Evolutionary conservation across 2,797 vertebrate species (phyloP).

Genomic region (Martes flavigula): DNA sequence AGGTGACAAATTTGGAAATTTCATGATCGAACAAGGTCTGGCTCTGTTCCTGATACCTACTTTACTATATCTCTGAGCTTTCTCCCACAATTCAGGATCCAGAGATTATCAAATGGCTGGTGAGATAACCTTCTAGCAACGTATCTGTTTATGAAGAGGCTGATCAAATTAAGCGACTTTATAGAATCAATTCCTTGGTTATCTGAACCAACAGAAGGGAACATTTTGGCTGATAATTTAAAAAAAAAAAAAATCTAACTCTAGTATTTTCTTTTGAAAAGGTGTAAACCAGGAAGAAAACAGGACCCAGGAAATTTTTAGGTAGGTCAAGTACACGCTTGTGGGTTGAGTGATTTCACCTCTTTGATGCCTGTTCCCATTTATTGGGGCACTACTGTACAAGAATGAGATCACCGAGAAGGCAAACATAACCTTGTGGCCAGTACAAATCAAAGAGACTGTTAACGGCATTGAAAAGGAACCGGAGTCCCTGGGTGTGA

Average conservation of each 20-base stretch:
- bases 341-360: not conserved
- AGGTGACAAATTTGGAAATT: not conserved
- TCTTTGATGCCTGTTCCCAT: not conserved
- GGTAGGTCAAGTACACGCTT: not conserved
- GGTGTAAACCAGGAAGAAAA: not conserved
- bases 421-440: constrained; percentile 31
- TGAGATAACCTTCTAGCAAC: not conserved
- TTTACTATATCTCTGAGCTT: not conserved
- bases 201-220: not conserved
- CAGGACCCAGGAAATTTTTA: not conserved
- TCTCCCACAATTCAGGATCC: not conserved
- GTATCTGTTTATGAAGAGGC: not conserved
- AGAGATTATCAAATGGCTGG: not conserved
- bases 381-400: not conserved
- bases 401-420: constrained; percentile 10
- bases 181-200: not conserved
- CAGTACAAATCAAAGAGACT: constrained; percentile 36
- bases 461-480: not conserved
- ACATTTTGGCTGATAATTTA: not conserved
- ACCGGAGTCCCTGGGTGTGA: not conserved
- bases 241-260: not conserved
- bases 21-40: not conserved
- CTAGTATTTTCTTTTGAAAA: not conserved
- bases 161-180: not conserved
- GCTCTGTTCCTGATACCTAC: not conserved